These are phyloP conservation scores for Mythimna impura DNA, from an alignment of 2,888 invertebrate genomes.

Conservation along the genomic window DNA sequence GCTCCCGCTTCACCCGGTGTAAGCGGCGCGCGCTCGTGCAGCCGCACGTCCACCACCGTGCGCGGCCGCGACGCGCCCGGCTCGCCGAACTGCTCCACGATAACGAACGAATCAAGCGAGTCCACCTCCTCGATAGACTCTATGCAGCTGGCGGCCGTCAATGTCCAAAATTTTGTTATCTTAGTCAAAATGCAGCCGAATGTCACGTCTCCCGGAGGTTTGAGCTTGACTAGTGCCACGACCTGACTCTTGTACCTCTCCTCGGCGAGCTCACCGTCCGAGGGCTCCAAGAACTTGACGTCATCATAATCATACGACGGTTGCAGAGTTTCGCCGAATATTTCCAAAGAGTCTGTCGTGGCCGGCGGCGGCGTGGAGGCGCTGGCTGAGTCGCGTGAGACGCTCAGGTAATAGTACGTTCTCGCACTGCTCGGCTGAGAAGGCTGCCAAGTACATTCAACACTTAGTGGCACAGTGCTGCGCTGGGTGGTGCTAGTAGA, in stretches of 20 bases:
- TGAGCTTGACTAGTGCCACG: conserved; percentile 78
- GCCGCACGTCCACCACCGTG: conserved; percentile 72
- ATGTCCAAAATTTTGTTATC: conserved; percentile 75
- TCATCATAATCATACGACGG: conserved; percentile 34
- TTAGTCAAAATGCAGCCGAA: conserved; percentile 82
- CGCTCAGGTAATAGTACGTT: conserved; percentile 70
- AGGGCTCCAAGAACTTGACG: conserved; percentile 43
- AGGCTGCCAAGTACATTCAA: conserved; percentile 80
- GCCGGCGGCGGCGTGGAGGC: neutral
- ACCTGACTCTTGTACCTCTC: conserved; percentile 66
- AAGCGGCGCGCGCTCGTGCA: conserved; percentile 76
- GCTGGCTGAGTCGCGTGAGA: neutral
- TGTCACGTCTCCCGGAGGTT: conserved; percentile 71
- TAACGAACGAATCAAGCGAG: conserved; percentile 79
- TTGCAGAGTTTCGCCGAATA: conserved; percentile 7
- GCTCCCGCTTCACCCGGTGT: conserved; percentile 58
- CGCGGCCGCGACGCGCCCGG: conserved; percentile 65
- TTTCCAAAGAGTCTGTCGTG: conserved; percentile 12
- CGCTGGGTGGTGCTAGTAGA: neutral
- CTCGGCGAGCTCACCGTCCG: conserved; percentile 59
- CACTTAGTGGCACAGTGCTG: conserved; percentile 55
- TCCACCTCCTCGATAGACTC: conserved; percentile 82
- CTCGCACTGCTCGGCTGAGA: conserved; percentile 74
- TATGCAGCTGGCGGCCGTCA: conserved; percentile 85
- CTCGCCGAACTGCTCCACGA: conserved; percentile 75